These are phyloP conservation scores for Rhizoglyphus robini DNA, from an alignment of 1,140 invertebrate species.

Conservation along the genomic window DNA sequence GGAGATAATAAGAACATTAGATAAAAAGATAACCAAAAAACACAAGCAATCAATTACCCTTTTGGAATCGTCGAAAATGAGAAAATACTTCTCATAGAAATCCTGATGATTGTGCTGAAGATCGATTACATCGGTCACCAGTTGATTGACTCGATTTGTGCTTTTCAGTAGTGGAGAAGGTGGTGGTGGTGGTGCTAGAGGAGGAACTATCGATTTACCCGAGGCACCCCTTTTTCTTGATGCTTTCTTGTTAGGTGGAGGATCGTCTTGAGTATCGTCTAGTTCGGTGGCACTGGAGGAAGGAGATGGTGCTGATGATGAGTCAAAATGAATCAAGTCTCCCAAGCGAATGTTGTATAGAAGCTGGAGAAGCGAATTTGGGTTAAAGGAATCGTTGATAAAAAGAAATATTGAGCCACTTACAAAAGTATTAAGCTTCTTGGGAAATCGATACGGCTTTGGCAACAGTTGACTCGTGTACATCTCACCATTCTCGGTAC, in stretches of 20 bases:
- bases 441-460: background rate
- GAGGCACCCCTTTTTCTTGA: too few relatives aligned
- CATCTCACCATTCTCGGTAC: background rate
- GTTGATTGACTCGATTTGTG: background rate
- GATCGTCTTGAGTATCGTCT: background rate
- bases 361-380: too few relatives aligned
- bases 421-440: background rate
- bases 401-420: too few relatives aligned
- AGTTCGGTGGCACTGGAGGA: background rate
- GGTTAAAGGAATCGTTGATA: too few relatives aligned
- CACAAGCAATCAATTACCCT: background rate
- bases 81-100: constrained; percentile 6
- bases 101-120: background rate
- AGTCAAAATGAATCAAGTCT: background rate
- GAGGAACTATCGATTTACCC: too few relatives aligned
- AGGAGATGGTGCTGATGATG: background rate
- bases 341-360: background rate
- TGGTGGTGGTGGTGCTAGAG: too few relatives aligned
- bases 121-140: background rate
- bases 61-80: constrained; percentile 3
- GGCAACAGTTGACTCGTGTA: background rate
- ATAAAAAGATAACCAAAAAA: background rate
- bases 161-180: background rate
- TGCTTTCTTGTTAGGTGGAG: background rate
- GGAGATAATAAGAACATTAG: background rate